These are phyloP conservation scores for Strongylocentrotus purpuratus DNA, from an alignment of 35 echinoderm and acorn worm species.

Conservation along the genomic window DNA sequence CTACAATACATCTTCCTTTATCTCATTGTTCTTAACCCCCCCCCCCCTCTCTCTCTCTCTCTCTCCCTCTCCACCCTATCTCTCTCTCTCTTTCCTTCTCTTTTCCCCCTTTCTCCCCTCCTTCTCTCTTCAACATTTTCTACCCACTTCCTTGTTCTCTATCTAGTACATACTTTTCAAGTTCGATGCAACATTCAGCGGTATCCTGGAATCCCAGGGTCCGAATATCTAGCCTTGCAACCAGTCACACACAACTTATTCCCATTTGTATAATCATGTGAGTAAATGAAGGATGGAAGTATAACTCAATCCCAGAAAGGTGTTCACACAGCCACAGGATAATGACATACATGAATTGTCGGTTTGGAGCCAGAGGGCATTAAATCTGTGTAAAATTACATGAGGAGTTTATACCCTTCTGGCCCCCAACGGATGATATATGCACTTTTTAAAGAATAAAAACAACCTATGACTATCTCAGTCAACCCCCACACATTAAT, in stretches of 20 bases:
- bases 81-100: too few species aligned
- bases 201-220: neutral
- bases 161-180: neutral
- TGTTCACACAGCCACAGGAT: too few species aligned
- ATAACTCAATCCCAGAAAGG: too few species aligned
- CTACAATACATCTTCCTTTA: neutral
- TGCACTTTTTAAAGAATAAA: too few species aligned
- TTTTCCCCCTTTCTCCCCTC: neutral
- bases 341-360: too few species aligned
- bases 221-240: neutral
- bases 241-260: neutral
- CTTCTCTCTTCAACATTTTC: neutral
- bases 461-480: too few species aligned
- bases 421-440: too few species aligned
- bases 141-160: neutral
- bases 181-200: neutral
- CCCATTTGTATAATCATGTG: neutral
- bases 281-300: neutral
- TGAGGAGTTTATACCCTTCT: too few species aligned
- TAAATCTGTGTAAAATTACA: too few species aligned
- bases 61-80: neutral
- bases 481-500: too few species aligned
- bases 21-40: neutral
- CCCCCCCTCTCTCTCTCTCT: neutral
- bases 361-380: too few species aligned